Conservation (phyloP, 2,888 invertebrate genomes). For the Arge pagana region DNA sequence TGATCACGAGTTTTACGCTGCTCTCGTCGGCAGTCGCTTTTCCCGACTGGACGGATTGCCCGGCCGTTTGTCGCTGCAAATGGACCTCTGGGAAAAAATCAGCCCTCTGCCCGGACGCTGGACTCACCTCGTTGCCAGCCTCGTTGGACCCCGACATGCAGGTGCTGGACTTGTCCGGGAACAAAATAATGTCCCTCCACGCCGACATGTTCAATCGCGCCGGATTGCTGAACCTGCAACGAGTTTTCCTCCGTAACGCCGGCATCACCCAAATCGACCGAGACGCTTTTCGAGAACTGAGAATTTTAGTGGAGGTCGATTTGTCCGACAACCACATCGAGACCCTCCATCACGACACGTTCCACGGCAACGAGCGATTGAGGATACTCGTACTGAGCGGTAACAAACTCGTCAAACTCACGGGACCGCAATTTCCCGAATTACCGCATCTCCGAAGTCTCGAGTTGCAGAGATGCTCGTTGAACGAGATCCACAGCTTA, state of each 20-base stretch:
- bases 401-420: constrained; percentile 77
- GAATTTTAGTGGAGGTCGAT: constrained; percentile 85
- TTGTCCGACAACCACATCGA: constrained; percentile 81
- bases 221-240: constrained; percentile 82
- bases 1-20: constrained; percentile 45
- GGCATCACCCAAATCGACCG: constrained; percentile 76
- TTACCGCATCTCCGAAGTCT: constrained; percentile 80
- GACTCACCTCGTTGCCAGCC: constrained; percentile 77
- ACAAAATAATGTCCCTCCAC: constrained; percentile 75
- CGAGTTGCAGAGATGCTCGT: constrained; percentile 79
- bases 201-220: constrained; percentile 79
- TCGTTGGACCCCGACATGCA: constrained; percentile 77
- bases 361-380: constrained; percentile 82
- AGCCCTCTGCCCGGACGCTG: constrained; percentile 81
- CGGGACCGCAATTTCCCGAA: constrained; percentile 79
- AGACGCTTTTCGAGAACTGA: constrained; percentile 85
- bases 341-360: constrained; percentile 76
- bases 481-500: constrained; percentile 75
- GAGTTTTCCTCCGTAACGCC: constrained; percentile 77
- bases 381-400: constrained; percentile 78
- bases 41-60: constrained; percentile 88
- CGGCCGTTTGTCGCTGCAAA: constrained; percentile 85
- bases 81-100: constrained; percentile 92
- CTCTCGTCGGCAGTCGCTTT: constrained; percentile 60
- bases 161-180: constrained; percentile 83